phyloP scores from a whole-genome alignment of 2,888 invertebrate genomes.

The Galerucella calmariensis region DNA sequence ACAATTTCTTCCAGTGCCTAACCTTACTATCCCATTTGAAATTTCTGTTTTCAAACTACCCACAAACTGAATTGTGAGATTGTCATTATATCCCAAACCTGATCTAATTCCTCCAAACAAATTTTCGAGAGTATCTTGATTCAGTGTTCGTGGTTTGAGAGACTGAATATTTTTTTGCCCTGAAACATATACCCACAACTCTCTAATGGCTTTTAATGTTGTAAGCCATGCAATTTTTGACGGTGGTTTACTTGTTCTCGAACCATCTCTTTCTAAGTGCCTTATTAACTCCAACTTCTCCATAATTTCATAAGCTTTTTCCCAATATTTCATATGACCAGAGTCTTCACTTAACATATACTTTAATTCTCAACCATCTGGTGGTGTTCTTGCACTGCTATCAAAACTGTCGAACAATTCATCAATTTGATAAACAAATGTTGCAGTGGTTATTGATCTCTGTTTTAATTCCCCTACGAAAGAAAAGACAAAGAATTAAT shows the following conservation, averaged over 20 bases:
- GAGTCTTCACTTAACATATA: background rate
- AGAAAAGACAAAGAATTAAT: background rate
- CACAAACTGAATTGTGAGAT: slow-evolving; percentile 20
- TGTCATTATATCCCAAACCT: slow-evolving; percentile 24
- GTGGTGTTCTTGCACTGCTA: background rate
- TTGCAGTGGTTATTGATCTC: no score
- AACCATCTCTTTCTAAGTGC: slow-evolving; percentile 2
- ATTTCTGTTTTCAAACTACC: slow-evolving; percentile 14
- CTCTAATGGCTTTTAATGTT: slow-evolving; percentile 12
- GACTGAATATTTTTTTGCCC: slow-evolving; percentile 8
- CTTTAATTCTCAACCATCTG: background rate
- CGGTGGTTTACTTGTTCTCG: slow-evolving; percentile 14
- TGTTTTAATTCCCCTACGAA: no score
- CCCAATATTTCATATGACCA: slow-evolving; percentile 5
- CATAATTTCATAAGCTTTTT: background rate
- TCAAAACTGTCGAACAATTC: background rate
- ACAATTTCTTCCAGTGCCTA: slow-evolving; percentile 7
- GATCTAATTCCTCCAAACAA: slow-evolving; percentile 24
- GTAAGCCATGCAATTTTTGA: slow-evolving; percentile 21
- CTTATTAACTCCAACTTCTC: background rate
- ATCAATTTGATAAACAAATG: no score
- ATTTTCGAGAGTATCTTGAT: slow-evolving; percentile 24
- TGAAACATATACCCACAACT: slow-evolving; percentile 8
- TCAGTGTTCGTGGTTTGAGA: slow-evolving; percentile 12
- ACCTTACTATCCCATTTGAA: background rate